These are phyloP conservation scores for Nephrotoma appendiculata DNA, from an alignment of 2,888 invertebrate species.

Conservation along the genomic window DNA sequence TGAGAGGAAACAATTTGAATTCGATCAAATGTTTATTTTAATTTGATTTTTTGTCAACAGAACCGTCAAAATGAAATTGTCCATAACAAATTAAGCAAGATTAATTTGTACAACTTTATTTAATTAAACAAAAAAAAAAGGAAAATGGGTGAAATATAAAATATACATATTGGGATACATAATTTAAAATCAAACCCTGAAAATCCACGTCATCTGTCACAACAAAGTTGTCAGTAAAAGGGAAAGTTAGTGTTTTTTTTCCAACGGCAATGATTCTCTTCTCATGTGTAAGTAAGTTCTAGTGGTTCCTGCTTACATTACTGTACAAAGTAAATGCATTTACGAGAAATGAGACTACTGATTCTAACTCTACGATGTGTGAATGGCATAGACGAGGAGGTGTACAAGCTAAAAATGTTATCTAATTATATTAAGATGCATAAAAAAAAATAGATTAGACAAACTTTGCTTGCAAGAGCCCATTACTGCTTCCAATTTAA, in stretches of 20 bases:
- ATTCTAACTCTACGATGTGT: background rate
- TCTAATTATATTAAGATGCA: background rate
- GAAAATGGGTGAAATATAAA: background rate
- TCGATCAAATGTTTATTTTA: too few species aligned
- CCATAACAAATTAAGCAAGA: too few species aligned
- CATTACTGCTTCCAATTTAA: too few species aligned
- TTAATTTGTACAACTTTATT: too few species aligned
- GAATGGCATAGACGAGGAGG: too few species aligned
- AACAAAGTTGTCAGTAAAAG: background rate
- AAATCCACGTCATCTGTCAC: background rate
- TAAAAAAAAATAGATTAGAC: background rate
- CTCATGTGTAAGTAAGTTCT: too few species aligned
- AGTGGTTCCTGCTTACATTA: background rate
- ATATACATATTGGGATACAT: background rate
- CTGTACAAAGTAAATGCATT: background rate
- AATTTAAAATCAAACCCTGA: background rate
- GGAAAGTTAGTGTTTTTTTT: background rate
- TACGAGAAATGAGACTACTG: background rate
- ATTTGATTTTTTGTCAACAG: too few species aligned
- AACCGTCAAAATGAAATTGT: too few species aligned
- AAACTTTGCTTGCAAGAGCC: background rate
- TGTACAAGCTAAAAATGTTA: background rate
- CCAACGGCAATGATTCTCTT: background rate
- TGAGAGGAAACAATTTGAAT: too few species aligned
- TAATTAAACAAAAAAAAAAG: background rate